These are phyloP conservation scores for Decapterus maruadsi DNA, from an alignment of 2,797 vertebrate genomes.

Conservation along the genomic window DNA sequence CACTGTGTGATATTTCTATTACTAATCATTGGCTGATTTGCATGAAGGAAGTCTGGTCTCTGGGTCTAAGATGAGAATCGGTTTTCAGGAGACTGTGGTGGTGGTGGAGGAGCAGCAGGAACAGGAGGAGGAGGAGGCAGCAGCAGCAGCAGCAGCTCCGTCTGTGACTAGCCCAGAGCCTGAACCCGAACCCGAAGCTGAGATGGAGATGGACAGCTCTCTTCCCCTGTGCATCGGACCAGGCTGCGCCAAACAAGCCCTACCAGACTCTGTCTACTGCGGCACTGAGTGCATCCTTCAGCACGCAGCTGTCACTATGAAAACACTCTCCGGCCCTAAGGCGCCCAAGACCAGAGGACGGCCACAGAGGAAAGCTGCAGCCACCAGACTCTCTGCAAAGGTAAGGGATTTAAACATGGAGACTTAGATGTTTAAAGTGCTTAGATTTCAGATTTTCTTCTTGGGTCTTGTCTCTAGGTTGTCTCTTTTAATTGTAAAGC, in stretches of 20 bases:
- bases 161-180: conserved; percentile 31
- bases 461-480: neutral
- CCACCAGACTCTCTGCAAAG: conserved; percentile 81
- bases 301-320: conserved; percentile 94
- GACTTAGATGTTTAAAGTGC: conserved; percentile 5
- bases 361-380: conserved; percentile 78
- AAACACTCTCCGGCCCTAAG: conserved; percentile 89
- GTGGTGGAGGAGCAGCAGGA: conserved; percentile 24
- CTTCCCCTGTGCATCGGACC: conserved; percentile 92
- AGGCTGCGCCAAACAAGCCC: conserved; percentile 88
- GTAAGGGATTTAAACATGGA: conserved; percentile 72
- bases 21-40: conserved; percentile 1
- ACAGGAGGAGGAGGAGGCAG: conserved; percentile 7
- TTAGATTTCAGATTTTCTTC: neutral
- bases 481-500: neutral
- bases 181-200: conserved; percentile 20
- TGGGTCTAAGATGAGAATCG: conserved; percentile 62
- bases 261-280: conserved; percentile 96
- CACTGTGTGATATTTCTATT: neutral
- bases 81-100: conserved; percentile 71
- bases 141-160: conserved; percentile 7
- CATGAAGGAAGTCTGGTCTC: conserved; percentile 27
- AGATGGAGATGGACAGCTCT: conserved; percentile 76
- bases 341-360: conserved; percentile 84
- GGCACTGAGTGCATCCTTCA: conserved; percentile 95